Percentiles rank a stretch among this genome's conserved stretches.
Evolutionary conservation across 2,113 vertebrate genomes (phyloP).

Genomic region (Pelusios castaneus): DNA sequence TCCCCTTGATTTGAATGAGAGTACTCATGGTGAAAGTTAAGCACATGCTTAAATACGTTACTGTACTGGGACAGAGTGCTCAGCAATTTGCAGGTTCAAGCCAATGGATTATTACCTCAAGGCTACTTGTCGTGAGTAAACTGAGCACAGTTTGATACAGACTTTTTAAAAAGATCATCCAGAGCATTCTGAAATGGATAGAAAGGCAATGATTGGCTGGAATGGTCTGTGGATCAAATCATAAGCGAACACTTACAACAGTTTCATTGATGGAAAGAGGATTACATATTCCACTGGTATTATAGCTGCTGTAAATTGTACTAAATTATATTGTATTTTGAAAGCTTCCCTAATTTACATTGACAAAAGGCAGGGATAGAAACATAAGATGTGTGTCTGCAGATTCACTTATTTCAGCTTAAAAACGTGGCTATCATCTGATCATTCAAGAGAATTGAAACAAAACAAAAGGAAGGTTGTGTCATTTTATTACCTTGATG

Average conservation of each 20-base stretch:
- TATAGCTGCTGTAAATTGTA: not conserved
- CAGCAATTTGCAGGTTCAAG: not conserved
- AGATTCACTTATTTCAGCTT: conserved; percentile 13
- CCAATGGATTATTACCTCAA: rapidly evolving
- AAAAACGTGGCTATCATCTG: conserved; percentile 47
- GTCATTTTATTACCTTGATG: conserved; percentile 30
- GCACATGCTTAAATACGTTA: not conserved
- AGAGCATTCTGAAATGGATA: not conserved
- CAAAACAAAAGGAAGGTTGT: conserved; percentile 39
- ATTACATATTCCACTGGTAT: not conserved
- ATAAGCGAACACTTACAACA: not conserved
- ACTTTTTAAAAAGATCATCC: not conserved
- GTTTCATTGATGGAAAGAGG: not conserved
- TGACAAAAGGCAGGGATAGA: conserved; percentile 22
- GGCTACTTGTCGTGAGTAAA: not conserved
- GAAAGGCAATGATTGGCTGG: not conserved
- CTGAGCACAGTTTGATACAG: not conserved
- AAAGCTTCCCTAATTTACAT: conserved; percentile 2
- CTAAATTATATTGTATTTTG: not conserved
- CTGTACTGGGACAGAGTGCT: not conserved
- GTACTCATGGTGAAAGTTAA: not conserved
- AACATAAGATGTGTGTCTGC: not conserved
- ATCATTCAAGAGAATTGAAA: conserved; percentile 28
- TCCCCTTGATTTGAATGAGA: not conserved
- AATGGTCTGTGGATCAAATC: rapidly evolving